Evolutionary conservation across 2,113 vertebrate genomes (phyloP).

Genomic region (Oreotrochilus melanogaster): DNA sequence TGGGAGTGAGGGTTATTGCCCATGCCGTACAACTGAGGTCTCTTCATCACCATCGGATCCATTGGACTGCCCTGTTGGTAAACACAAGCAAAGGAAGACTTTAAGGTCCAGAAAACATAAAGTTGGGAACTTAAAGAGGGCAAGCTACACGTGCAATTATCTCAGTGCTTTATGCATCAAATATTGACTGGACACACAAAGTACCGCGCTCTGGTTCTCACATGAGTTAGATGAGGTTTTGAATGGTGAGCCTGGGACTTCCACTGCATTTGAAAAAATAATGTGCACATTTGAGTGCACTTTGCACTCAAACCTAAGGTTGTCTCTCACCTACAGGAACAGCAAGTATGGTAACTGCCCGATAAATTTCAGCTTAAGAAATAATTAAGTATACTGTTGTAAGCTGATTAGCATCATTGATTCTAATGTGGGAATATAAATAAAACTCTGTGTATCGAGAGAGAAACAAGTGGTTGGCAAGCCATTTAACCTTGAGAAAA

Average conservation of each 20-base stretch:
- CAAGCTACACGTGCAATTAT: background rate
- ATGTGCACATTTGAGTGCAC: too few relatives aligned
- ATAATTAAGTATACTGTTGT: background rate
- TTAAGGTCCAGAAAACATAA: background rate
- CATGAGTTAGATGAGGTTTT: background rate
- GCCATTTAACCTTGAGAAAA: conserved; percentile 16
- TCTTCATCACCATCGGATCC: conserved; percentile 98
- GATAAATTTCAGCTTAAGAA: background rate
- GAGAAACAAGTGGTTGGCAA: background rate
- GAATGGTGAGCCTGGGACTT: background rate
- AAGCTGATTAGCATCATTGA: background rate
- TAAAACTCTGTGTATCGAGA: background rate
- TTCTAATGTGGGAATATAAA: background rate
- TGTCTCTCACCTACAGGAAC: background rate
- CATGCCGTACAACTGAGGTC: conserved; percentile 94
- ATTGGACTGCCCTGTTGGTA: conserved; percentile 88
- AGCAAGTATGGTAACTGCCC: background rate
- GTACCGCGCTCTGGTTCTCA: background rate
- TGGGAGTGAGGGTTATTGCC: conserved; percentile 88
- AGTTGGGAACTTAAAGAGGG: background rate
- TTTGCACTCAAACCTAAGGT: background rate
- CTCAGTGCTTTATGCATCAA: background rate
- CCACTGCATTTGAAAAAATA: background rate
- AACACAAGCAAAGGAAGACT: conserved; percentile 1
- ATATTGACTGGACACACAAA: background rate